Conservation (phyloP, 2,113 vertebrate species). For the Lutjanus erythropterus region DNA sequence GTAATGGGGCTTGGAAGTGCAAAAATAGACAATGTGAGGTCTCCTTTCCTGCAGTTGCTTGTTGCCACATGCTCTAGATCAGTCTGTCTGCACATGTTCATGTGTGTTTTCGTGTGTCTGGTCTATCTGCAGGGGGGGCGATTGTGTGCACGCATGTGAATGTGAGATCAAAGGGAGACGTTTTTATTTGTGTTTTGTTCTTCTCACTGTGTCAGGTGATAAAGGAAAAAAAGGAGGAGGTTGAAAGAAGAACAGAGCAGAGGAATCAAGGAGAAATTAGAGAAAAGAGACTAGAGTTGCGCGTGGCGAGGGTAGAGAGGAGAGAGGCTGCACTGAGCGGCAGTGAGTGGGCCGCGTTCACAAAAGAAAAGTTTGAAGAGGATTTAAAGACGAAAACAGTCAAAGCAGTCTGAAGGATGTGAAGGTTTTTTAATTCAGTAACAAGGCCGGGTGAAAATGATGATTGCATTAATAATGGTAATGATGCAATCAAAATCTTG, state of each 20-base stretch:
- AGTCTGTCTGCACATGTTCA: neutral
- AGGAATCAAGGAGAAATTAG: constrained; percentile 59
- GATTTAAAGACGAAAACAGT: constrained; percentile 46
- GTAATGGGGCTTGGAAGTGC: constrained; percentile 3
- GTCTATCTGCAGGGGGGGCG: neutral
- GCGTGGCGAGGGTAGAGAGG: constrained; percentile 6
- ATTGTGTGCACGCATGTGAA: neutral
- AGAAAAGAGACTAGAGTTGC: constrained; percentile 11
- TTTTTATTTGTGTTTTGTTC: constrained; percentile 31
- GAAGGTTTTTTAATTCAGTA: constrained; percentile 27
- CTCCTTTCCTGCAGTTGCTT: constrained; percentile 4
- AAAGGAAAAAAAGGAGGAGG: constrained; percentile 2
- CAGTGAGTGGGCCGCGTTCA: constrained; percentile 45
- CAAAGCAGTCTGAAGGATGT: constrained; percentile 2
- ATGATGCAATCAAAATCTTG: constrained; percentile 17
- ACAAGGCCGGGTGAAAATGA: constrained; percentile 17
- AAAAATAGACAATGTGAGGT: constrained; percentile 26
- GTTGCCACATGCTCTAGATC: neutral
- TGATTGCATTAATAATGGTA: neutral
- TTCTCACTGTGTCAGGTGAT: constrained; percentile 22
- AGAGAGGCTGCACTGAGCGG: constrained; percentile 29
- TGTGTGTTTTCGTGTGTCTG: neutral
- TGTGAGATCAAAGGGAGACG: constrained; percentile 2
- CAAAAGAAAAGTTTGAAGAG: constrained; percentile 56
- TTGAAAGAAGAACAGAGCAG: constrained; percentile 38